Evolutionary conservation across 2,113 vertebrate genomes (phyloP), one percentile per base, ranked within the genome.

Genomic region (Lontra canadensis): DNA sequence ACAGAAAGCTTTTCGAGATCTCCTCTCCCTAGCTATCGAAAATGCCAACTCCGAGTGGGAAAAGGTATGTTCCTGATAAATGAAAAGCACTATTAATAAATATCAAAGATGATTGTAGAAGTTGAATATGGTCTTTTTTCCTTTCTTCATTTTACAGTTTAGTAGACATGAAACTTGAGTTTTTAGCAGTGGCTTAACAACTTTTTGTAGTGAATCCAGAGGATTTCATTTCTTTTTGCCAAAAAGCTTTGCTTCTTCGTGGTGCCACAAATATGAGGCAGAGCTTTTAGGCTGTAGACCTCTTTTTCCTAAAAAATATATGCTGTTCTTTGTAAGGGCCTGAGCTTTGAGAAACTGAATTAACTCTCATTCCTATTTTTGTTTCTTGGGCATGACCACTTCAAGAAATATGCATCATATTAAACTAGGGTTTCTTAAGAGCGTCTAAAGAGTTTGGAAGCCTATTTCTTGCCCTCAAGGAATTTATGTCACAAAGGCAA

Each of bases 41-140:
- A 98, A 98, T 96, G 95, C 98, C 20, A 99, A 98, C 80, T 98
- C 3, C 79, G 98, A 99, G 17, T 99, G 99, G 99, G 98, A 98
- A 95, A 98, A 99, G 99, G 99, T 99, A 99, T 96, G 98, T 97
- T 73, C 52, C 93, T 65, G 12, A 67, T 36, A 67, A 79, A 36
- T 49, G 26, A 80, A 95, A 87, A 73, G 44, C 88, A 10, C 83
- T 89, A 0, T 61, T 69, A 20, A 47, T 47, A 65, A 67, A 34
- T 20, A 7, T 69, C 14, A 67, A 67, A 49, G 25, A 26, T 89
- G 39, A 52, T 67, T 97, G 74, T 67, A 74, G 59, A 82, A 83
- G 42, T 74, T 74, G 13, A 31, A 21, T 31, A 6, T n/a, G 44
- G 36, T 59, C 52, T 34, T 87, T 82, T 90, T 94, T 44, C 34